Evolutionary conservation across 2,113 vertebrate species (phyloP).

Genomic region (Hydropotes inermis): DNA sequence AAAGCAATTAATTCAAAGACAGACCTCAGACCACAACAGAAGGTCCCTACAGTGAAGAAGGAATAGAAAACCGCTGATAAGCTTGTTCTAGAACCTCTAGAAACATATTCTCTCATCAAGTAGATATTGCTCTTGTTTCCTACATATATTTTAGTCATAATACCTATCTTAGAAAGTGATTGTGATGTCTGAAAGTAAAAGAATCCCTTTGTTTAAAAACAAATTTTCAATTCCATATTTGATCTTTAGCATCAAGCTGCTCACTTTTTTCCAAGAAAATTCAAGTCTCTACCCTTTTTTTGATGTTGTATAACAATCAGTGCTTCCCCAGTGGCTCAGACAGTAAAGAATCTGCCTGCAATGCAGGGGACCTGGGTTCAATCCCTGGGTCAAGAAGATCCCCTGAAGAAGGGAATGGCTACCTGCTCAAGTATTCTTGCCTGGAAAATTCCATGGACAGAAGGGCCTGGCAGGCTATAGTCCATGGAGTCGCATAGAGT

Average conservation of each 20-base stretch:
- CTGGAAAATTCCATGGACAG: not conserved
- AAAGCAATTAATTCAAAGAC: not conserved
- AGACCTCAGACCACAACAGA: not conserved
- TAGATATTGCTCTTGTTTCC: not conserved
- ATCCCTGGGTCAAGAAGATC: not conserved
- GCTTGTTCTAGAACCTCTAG: not conserved
- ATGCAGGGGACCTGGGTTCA: not conserved
- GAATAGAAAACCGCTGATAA: not conserved
- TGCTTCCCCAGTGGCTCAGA: not conserved
- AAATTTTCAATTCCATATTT: not conserved
- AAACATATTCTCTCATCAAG: not conserved
- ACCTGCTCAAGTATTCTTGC: not conserved
- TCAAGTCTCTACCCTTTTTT: not conserved
- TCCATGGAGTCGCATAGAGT: not conserved
- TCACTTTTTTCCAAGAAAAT: not conserved
- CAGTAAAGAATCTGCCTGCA: not conserved
- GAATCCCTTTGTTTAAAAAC: not conserved
- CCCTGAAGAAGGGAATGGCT: not conserved
- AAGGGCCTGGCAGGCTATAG: not conserved
- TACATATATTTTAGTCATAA: not conserved
- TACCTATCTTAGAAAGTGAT: not conserved
- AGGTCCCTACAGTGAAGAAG: not conserved
- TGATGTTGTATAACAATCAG: not conserved
- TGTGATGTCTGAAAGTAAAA: slow-evolving; percentile 8
- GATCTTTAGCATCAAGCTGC: not conserved